Base-by-base conservation (phyloP, 2,797 vertebrate genomes). In the Anguilla pacifica region DNA sequence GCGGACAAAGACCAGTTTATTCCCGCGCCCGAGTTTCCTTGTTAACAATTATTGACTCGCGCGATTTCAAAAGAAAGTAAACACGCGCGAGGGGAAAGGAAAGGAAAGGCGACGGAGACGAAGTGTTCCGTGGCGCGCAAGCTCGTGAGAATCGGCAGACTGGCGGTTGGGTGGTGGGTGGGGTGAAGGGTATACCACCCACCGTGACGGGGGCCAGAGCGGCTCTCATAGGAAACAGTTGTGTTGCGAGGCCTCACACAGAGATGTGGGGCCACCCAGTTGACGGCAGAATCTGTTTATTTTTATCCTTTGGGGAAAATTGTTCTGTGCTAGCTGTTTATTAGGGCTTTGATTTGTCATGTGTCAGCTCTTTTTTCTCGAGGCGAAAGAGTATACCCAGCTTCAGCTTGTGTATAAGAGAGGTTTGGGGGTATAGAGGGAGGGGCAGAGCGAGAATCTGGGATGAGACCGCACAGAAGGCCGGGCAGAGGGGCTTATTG, bases 301-400 rank as follows among this genome's bases (percentile, higher is more conserved):
- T 96, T 97, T 96, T 93, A 94, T 96, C 94, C 93, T 94, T 95
- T 91, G 88, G 89, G 93, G 92, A 86, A 87, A 91, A 94, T 91
- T 93, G 95, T 95, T 95, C 93, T 88, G 93, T 92, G 90, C 90
- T 93, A 94, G 95, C 93, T 95, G 95, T 96, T 96, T 96, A 96
- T 96, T 94, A 95, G 94, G 91, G 92, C 94, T 96, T 96, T 96
- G 95, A 96, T 95, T 96, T 95, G 94, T 96, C 95, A 95, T 94
- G 94, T 95, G 94, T 95, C 94, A 93, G 93, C 92, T 85, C 67
- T 90, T 95, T 82, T 93, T 83, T 87, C 93, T 95, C 89, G 91
- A 72, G 79, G 91, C 28, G 91, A 90, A 93, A 93, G 92, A 94
- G 94, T 94, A 94, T 95, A 95, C 93, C 94, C 88, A 89, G 92